phyloP scores from a whole-genome alignment of 1,140 invertebrate genomes.

The Daktulosphaira vitifoliae region DNA sequence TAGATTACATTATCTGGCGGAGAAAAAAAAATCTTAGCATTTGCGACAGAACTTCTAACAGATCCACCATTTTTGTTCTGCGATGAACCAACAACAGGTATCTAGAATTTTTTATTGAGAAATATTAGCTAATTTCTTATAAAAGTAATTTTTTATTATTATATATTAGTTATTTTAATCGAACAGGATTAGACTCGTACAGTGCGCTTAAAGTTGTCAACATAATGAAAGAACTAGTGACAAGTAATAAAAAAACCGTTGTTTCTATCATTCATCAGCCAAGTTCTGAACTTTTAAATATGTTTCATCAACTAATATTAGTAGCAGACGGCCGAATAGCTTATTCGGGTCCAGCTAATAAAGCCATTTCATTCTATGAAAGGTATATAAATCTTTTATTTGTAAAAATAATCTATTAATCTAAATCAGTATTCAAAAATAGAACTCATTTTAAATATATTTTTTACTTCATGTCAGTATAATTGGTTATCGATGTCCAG shows the following conservation, averaged over 20 bases:
- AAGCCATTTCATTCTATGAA: slow-evolving; percentile 70
- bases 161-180: too few species aligned
- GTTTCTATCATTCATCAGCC: slow-evolving; percentile 96
- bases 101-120: background rate
- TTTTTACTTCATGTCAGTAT: slow-evolving; percentile 44
- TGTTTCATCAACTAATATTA: slow-evolving; percentile 79
- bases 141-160: too few species aligned
- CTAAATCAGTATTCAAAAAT: too few species aligned
- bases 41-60: slow-evolving; percentile 85
- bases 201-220: slow-evolving; percentile 81
- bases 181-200: slow-evolving; percentile 71
- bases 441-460: too few species aligned
- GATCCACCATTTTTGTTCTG: slow-evolving; percentile 88
- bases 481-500: slow-evolving; percentile 65
- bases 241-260: slow-evolving; percentile 66
- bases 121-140: too few species aligned
- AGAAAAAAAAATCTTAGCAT: slow-evolving; percentile 84
- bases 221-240: slow-evolving; percentile 56
- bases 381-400: slow-evolving; percentile 48
- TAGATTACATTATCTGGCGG: slow-evolving; percentile 75
- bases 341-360: slow-evolving; percentile 66
- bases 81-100: slow-evolving; percentile 89
- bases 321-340: slow-evolving; percentile 83
- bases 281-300: slow-evolving; percentile 79
- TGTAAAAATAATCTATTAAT: too few species aligned